Evolutionary conservation across 2,888 invertebrate species (phyloP).

Genomic region (Cerastis leucographa): DNA sequence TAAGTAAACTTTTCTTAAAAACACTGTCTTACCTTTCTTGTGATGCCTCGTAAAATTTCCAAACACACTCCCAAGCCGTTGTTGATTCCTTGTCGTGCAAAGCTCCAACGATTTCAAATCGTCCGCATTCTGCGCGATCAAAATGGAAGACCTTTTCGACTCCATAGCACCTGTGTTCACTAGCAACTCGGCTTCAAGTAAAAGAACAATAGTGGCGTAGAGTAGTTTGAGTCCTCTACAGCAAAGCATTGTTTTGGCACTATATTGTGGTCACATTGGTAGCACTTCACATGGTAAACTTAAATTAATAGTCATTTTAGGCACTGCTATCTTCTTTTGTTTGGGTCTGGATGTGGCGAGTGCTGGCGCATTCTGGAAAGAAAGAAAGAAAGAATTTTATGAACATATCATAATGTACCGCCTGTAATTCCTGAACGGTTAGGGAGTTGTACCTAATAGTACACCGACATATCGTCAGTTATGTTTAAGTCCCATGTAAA

Average conservation of each 20-base stretch:
- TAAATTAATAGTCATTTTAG: constrained; percentile 87
- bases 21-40: constrained; percentile 81
- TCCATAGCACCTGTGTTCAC: constrained; percentile 87
- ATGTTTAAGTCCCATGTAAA: too few relatives aligned
- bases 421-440: too few relatives aligned
- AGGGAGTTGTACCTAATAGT: too few relatives aligned
- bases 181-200: constrained; percentile 85
- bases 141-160: constrained; percentile 85
- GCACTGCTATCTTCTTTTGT: constrained; percentile 77
- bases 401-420: too few relatives aligned
- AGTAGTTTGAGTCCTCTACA: constrained; percentile 88
- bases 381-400: constrained; percentile 42
- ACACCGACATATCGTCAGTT: too few relatives aligned
- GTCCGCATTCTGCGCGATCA: constrained; percentile 84
- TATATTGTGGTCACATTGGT: constrained; percentile 83
- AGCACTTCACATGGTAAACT: constrained; percentile 75
- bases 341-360: constrained; percentile 41
- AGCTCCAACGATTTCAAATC: constrained; percentile 86
- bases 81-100: constrained; percentile 86
- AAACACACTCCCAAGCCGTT: constrained; percentile 86
- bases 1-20: too few relatives aligned
- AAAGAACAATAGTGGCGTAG: constrained; percentile 85
- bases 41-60: constrained; percentile 88
- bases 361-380: constrained; percentile 81
- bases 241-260: constrained; percentile 90